Conservation (phyloP, 2,888 invertebrate genomes). For the Dicyrtoma fusca region DNA sequence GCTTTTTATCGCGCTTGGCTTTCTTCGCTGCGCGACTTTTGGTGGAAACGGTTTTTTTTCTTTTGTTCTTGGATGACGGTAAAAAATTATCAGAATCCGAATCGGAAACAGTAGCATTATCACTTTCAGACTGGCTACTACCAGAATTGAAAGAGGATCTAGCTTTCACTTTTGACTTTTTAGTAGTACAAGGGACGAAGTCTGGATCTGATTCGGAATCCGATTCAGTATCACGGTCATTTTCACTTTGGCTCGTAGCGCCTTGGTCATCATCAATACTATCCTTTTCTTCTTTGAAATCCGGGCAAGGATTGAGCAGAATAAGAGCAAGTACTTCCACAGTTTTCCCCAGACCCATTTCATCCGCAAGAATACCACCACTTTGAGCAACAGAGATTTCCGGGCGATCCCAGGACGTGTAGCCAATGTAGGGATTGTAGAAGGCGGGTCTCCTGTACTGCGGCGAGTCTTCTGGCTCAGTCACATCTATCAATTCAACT, state of each 20-base stretch:
- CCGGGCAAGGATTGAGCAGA: constrained; percentile 63
- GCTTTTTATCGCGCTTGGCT: constrained; percentile 23
- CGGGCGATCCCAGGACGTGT: constrained; percentile 56
- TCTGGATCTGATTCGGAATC: background rate
- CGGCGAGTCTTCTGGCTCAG: background rate
- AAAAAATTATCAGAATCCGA: constrained; percentile 26
- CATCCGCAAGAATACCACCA: constrained; percentile 77
- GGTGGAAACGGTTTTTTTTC: background rate
- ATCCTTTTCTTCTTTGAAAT: constrained; percentile 26
- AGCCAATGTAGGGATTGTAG: constrained; percentile 48
- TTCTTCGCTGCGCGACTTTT: constrained; percentile 7
- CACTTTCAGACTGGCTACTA: no score
- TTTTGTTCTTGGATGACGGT: background rate
- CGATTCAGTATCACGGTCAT: constrained; percentile 20
- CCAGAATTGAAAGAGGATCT: no score
- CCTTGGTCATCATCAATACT: constrained; percentile 32
- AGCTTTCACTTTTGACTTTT: no score
- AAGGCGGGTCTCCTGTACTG: constrained; percentile 12
- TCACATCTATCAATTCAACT: constrained; percentile 24
- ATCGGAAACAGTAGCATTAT: no score
- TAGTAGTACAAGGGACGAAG: no score
- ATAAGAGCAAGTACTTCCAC: constrained; percentile 73
- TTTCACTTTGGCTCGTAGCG: constrained; percentile 36
- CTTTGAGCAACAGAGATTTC: constrained; percentile 59
- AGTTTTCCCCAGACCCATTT: constrained; percentile 82